Conservation (phyloP, 64 coral and sea anemone genomes). For the Stylophora pistillata region DNA sequence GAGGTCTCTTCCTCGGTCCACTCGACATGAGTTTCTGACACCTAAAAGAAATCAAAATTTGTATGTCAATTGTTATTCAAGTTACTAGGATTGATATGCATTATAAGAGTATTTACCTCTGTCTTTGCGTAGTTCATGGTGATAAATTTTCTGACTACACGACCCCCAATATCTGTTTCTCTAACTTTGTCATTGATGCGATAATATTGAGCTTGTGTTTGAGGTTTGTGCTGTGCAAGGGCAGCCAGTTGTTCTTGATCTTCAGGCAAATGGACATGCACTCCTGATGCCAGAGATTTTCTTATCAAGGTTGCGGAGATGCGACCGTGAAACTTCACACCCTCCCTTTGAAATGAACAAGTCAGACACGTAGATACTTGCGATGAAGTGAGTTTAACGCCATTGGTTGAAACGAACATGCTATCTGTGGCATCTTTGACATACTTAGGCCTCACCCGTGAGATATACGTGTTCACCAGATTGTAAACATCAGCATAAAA, state of each 20-base stretch:
- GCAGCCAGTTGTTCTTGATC: slow-evolving; percentile 27
- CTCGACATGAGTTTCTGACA: not conserved
- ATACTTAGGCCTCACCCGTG: slow-evolving; percentile 3
- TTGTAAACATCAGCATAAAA: slow-evolving; percentile 16
- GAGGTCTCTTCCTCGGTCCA: slow-evolving; percentile 47
- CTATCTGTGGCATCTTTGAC: slow-evolving; percentile 5
- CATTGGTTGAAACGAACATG: slow-evolving; percentile 31
- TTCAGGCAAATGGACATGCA: slow-evolving; percentile 38
- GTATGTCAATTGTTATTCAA: no score
- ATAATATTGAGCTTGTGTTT: slow-evolving; percentile 24
- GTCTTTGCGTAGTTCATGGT: slow-evolving; percentile 20
- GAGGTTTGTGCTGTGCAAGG: slow-evolving; percentile 37
- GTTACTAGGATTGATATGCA: no score
- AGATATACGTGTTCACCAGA: slow-evolving; percentile 10
- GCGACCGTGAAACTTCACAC: not conserved
- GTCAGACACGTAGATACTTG: slow-evolving; percentile 25
- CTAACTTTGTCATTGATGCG: slow-evolving; percentile 30
- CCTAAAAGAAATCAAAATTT: no score
- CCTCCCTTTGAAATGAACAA: slow-evolving; percentile 31
- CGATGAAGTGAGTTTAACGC: slow-evolving; percentile 20
- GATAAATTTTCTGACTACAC: slow-evolving; percentile 29
- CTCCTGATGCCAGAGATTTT: slow-evolving; percentile 26
- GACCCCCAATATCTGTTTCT: slow-evolving; percentile 26
- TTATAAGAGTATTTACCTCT: not conserved
- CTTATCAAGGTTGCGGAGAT: slow-evolving; percentile 20